Evolutionary conservation across 2,888 invertebrate genomes (phyloP), one percentile per base, ranked within the genome.

Genomic region (Drosophila stalkeri): DNA sequence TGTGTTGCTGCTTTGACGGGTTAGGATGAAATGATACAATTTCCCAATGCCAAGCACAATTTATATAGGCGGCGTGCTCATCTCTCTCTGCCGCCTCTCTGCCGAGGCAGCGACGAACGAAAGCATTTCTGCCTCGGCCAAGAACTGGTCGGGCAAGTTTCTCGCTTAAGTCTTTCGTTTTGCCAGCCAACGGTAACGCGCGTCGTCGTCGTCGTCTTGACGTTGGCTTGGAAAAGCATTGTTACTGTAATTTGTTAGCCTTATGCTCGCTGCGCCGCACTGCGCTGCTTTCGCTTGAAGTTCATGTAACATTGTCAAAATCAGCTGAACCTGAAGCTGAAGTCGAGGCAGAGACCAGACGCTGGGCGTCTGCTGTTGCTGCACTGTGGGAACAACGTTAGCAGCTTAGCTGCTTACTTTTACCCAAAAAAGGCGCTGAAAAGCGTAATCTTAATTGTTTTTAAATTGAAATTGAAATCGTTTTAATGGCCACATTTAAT

Each of bases 1-100:
- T 92, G 89, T 93, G 91, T 91, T 91, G 92, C 92, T 93, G 92
- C 92, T 92, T 92, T 91, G 91, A 93, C 92, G 92, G 91, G 89
- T 90, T 93, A 93, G 93, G 93, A 93, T 93, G 93, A 93, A 93
- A 92, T 93, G 93, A 93, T 93, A 93, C 92, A 91, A 92, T 92
- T 93, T 93, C 91, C 92, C 92, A 92, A 92, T 89, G 90, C 91
- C 88, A 90, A 91, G 91, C 82, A 91, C 93, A 93, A 93, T 93
- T 93, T 93, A 93, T 93, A 93, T 93, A 93, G 69, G 91, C 91
- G 91, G 90, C 88, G 75, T 85, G 89, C 91, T 91, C 91, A 91
- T 88, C 89, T 80, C 85, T 80, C 75, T 80, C 72, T 41, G 68
- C 68, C 64, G 71, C 66, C 27, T 73, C 63, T 44, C 71, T 27